A percentile compares a stretch with the other conserved stretches of the same genome.
Conservation (phyloP, 2,113 vertebrate species). For the Pelmatolapia mariae region DNA sequence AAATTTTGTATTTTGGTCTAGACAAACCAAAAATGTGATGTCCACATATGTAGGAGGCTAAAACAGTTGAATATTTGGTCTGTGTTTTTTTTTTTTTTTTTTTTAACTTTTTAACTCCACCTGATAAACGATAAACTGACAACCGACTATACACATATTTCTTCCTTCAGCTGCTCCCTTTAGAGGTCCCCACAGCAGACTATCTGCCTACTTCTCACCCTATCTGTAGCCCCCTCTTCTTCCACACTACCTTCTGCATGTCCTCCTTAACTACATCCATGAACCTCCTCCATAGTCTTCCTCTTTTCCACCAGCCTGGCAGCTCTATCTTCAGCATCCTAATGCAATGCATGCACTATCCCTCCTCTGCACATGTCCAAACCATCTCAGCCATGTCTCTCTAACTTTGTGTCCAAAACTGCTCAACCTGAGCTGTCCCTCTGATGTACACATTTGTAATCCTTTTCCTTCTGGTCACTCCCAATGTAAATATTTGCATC, state of each 20-base stretch:
- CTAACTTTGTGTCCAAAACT: background rate
- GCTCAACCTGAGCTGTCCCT: background rate
- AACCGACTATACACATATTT: background rate
- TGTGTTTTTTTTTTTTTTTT: too few relatives aligned
- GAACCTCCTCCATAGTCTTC: background rate
- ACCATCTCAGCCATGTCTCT: background rate
- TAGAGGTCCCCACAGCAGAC: background rate
- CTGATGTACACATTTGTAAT: background rate
- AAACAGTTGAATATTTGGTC: background rate
- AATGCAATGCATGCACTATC: background rate
- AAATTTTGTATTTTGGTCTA: background rate
- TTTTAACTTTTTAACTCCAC: background rate
- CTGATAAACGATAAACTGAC: background rate
- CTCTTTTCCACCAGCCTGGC: background rate
- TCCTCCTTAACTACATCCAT: background rate
- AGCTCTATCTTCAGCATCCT: background rate
- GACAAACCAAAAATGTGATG: background rate
- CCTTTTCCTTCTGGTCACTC: background rate
- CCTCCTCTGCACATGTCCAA: background rate
- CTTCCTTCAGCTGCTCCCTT: background rate
- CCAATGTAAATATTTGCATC: background rate
- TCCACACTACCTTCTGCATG: background rate
- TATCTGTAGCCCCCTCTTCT: background rate
- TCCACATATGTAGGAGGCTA: background rate
- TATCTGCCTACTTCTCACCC: background rate